Base-by-base conservation (phyloP, 2,888 invertebrate genomes). In the Drosophila barbarae region DNA sequence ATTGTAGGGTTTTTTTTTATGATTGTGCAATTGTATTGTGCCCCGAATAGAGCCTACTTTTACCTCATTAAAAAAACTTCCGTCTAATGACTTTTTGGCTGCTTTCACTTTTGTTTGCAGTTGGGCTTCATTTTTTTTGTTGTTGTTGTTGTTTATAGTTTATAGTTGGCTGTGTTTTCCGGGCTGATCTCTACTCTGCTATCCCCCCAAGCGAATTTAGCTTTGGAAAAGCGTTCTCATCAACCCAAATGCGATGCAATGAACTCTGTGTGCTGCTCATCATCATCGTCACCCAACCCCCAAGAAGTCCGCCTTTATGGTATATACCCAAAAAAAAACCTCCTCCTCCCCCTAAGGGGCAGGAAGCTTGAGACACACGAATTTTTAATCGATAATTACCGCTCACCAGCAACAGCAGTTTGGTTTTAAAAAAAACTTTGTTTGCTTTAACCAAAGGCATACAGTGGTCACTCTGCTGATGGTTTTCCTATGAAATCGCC, bases 71-170 rank as follows among this genome's bases (percentile, higher is more conserved):
- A 69, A 47, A 42, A 47, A 66, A 58, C 59, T 69, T 58, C 54
- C 68, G 65, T 59, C 66, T 79, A 74, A 74, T 77, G 64, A 69
- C 46, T 77, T 70, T 83, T 85, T 70, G 63, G 68, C 70, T 65
- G 78, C 86, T 79, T 85, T 84, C 78, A 74, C 86, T 79, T 66
- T 66, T 65, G 69, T 63, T 51, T 65, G 65, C 46, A 32, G 46
- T 47, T 47, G 30, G 30, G 26, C n/a, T 64, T n/a, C 3, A 3
- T n/a, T 12, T 26, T 12, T 26, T 6, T 15, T 18, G 18, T 36
- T 32, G 26, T 26, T 26, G 26, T 7, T 32, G 5, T 9, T 42
- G 26, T 23, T 42, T 13, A n/a, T n/a, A 26, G 8, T n/a, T 44
- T 30, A 13, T 38, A 41, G 67, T 42, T 53, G 38, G 42, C 32